These are phyloP conservation scores for Siderastrea siderea DNA, from an alignment of 92 coral and sea anemone genomes.

Conservation along the genomic window DNA sequence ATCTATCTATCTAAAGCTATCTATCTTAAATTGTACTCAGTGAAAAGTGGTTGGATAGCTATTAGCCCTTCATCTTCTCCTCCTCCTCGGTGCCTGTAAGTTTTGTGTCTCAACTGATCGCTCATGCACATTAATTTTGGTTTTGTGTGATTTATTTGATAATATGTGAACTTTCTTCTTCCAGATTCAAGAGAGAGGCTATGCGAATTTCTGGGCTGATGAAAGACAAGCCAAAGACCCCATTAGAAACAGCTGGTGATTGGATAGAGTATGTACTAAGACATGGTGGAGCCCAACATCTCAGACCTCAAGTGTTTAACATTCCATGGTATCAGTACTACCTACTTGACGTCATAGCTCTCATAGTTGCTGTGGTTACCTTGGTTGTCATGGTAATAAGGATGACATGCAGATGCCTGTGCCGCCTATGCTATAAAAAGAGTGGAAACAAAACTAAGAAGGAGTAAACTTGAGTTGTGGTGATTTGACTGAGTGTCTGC, in stretches of 20 bases:
- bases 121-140: too few species aligned
- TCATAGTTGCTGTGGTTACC: conserved; percentile 26
- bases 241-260: conserved; percentile 58
- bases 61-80: not conserved
- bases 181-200: conserved; percentile 41
- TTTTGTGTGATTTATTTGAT: too few species aligned
- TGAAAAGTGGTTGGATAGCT: too few species aligned
- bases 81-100: not conserved
- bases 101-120: not conserved
- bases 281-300: conserved; percentile 67
- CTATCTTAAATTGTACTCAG: too few species aligned
- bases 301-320: conserved; percentile 66
- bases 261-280: conserved; percentile 76
- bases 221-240: conserved; percentile 47
- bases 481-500: too few species aligned
- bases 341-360: conserved; percentile 55
- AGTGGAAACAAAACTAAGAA: conserved; percentile 41
- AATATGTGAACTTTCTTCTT: not conserved
- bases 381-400: conserved; percentile 37
- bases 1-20: too few species aligned
- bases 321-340: conserved; percentile 75
- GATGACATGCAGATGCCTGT: conserved; percentile 30
- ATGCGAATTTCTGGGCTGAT: conserved; percentile 44
- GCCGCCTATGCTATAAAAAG: conserved; percentile 20
- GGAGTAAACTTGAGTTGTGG: conserved; percentile 8